These are phyloP conservation scores for Chorisops tibialis DNA, from an alignment of 2,888 invertebrate genomes.

Conservation along the genomic window DNA sequence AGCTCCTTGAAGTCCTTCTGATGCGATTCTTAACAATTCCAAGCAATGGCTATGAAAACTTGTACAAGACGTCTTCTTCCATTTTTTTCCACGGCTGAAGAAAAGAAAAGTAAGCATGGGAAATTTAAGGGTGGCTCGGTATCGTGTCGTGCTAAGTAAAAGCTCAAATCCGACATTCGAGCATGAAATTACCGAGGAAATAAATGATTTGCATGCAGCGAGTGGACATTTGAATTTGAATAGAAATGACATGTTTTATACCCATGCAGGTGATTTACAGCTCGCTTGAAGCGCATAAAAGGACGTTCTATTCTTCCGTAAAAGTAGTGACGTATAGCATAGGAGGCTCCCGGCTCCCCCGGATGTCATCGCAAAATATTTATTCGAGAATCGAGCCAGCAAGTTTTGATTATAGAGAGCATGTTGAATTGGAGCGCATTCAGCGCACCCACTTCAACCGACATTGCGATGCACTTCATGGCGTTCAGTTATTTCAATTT, in stretches of 20 bases:
- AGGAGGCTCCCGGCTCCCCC: too few relatives aligned
- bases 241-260: slow-evolving; percentile 8
- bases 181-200: slow-evolving; percentile 6
- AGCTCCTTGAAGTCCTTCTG: background rate
- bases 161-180: slow-evolving; percentile 15
- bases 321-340: slow-evolving; percentile 1
- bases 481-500: slow-evolving; percentile 12
- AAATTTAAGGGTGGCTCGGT: background rate
- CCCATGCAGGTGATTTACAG: slow-evolving; percentile 17
- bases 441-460: background rate
- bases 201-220: slow-evolving; percentile 22
- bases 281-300: slow-evolving; percentile 7
- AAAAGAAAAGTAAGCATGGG: too few relatives aligned
- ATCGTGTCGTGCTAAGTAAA: slow-evolving; percentile 10
- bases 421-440: background rate
- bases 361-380: too few relatives aligned
- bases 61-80: too few relatives aligned
- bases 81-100: too few relatives aligned
- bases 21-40: background rate
- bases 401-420: background rate
- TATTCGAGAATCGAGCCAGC: too few relatives aligned
- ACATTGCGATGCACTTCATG: background rate
- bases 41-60: background rate
- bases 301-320: slow-evolving; percentile 4
- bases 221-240: slow-evolving; percentile 17